Evolutionary conservation across 2,888 invertebrate genomes (phyloP).

Genomic region (Diogma glabrata): DNA sequence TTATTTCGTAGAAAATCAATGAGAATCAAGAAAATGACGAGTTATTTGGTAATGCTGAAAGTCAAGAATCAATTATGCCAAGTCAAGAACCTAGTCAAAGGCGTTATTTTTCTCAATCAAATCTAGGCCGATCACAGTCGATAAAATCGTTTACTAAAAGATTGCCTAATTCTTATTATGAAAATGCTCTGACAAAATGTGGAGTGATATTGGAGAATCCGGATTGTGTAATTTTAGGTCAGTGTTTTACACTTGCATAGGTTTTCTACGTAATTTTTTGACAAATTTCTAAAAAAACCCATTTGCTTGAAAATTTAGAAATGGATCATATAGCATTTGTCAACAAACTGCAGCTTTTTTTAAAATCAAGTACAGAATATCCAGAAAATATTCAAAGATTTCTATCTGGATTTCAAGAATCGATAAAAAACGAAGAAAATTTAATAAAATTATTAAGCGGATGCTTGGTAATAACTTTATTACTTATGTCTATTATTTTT

Average conservation of each 20-base stretch:
- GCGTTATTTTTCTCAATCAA: conserved; percentile 32
- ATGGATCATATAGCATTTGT: conserved; percentile 41
- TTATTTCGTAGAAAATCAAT: background rate
- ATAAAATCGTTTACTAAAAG: conserved; percentile 21
- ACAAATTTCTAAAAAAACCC: too few relatives aligned
- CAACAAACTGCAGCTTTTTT: conserved; percentile 37
- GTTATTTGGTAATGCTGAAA: conserved; percentile 19
- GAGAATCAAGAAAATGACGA: conserved; percentile 9
- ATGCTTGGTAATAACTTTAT: conserved; percentile 22
- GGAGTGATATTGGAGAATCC: conserved; percentile 30
- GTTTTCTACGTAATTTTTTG: too few relatives aligned
- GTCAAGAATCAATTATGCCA: conserved; percentile 31
- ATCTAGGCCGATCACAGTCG: conserved; percentile 30
- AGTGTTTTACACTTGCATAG: conserved; percentile 7
- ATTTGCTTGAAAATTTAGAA: too few relatives aligned
- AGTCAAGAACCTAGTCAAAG: conserved; percentile 35
- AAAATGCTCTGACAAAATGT: conserved; percentile 29
- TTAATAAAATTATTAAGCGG: conserved; percentile 30
- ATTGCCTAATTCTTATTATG: conserved; percentile 32
- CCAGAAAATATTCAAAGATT: conserved; percentile 45
- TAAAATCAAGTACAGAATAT: conserved; percentile 39
- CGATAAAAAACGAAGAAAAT: conserved; percentile 27
- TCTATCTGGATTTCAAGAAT: conserved; percentile 37
- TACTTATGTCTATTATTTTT: background rate
- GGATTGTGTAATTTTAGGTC: conserved; percentile 29